Conservation (phyloP, 2,113 vertebrate genomes). For the Quiscalus mexicanus region DNA sequence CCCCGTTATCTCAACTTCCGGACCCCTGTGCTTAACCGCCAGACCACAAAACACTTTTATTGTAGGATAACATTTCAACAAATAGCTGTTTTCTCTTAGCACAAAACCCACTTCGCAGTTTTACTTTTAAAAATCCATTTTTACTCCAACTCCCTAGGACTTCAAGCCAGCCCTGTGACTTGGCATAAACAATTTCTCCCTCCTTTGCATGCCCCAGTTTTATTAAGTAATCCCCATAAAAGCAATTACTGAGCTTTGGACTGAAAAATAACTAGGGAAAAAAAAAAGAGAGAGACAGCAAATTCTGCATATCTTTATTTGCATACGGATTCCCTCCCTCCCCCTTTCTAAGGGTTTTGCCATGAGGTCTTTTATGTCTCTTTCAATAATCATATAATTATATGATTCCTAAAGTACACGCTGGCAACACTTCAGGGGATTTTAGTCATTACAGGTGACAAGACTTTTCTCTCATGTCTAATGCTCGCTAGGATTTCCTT, state of each 20-base stretch:
- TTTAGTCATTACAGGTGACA: constrained; percentile 74
- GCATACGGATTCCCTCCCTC: constrained; percentile 39
- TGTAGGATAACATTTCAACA: constrained; percentile 41
- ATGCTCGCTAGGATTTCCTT: constrained; percentile 18
- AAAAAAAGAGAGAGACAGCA: neutral
- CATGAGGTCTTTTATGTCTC: constrained; percentile 69
- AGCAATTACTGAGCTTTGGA: constrained; percentile 62
- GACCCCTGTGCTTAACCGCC: constrained; percentile 50
- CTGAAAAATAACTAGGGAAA: constrained; percentile 41
- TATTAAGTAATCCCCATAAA: constrained; percentile 67
- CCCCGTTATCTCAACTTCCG: constrained; percentile 57
- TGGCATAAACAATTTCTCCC: neutral
- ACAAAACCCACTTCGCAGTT: constrained; percentile 30
- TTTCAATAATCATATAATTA: constrained; percentile 76
- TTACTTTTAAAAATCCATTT: constrained; percentile 30
- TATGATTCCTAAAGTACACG: constrained; percentile 67
- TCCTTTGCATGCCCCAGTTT: constrained; percentile 35
- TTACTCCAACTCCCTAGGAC: neutral
- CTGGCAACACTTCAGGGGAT: constrained; percentile 72
- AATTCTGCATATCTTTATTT: constrained; percentile 58
- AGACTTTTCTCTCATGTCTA: constrained; percentile 55
- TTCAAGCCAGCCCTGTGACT: neutral
- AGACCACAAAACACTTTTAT: constrained; percentile 63
- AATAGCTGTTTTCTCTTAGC: constrained; percentile 38
- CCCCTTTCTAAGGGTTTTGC: constrained; percentile 44